Conservation (phyloP, 2,113 vertebrate species). For the Ia io region DNA sequence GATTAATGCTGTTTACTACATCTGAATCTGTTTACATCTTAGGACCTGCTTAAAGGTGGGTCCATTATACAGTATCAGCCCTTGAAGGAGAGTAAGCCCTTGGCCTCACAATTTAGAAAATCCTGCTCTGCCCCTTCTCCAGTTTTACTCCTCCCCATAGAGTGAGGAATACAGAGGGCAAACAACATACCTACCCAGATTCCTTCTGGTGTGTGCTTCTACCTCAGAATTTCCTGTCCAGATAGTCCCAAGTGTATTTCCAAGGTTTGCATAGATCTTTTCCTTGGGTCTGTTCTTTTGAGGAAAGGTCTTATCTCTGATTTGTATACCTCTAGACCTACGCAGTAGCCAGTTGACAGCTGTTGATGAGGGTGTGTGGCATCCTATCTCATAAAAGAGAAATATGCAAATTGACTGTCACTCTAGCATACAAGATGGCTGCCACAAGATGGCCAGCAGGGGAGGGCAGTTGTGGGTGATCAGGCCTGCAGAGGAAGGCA, state of each 20-base stretch:
- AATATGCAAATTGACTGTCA: too few species aligned
- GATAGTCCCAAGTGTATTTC: not conserved
- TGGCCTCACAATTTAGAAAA: not conserved
- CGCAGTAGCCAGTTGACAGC: not conserved
- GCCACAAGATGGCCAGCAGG: too few species aligned
- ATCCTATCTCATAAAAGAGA: not conserved
- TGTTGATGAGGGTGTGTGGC: not conserved
- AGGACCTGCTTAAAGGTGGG: not conserved
- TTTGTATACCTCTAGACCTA: not conserved
- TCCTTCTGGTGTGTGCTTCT: not conserved
- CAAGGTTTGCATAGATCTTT: not conserved
- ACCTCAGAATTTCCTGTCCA: not conserved
- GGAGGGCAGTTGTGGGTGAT: too few species aligned
- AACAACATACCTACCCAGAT: not conserved
- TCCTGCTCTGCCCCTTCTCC: not conserved
- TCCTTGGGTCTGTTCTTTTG: not conserved
- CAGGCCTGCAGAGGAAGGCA: too few species aligned
- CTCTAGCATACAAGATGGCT: too few species aligned
- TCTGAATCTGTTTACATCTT: not conserved
- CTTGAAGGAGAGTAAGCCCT: not conserved
- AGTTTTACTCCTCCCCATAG: not conserved
- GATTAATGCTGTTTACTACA: not conserved
- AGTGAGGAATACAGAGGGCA: not conserved
- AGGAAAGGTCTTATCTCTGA: not conserved
- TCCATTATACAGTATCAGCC: not conserved